phyloP scores from a whole-genome alignment of 2,113 vertebrate genomes.

The Perognathus longimembris region DNA sequence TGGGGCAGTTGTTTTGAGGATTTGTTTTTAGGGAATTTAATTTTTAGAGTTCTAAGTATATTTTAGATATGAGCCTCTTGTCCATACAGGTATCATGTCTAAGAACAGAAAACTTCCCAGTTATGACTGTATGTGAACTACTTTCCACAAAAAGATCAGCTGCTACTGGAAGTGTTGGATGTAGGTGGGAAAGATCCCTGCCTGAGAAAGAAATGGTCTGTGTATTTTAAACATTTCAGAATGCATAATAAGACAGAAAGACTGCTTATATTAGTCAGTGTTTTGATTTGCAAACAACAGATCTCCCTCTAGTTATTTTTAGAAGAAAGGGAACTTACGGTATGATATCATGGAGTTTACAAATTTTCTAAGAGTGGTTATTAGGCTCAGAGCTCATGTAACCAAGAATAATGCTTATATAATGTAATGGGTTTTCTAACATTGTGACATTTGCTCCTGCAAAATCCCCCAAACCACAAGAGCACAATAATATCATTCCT shows the following conservation, averaged over 20 bases:
- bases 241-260: constrained; percentile 34
- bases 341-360: background rate
- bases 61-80: too few species aligned
- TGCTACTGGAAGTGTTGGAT: background rate
- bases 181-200: background rate
- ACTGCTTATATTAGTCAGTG: background rate
- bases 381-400: background rate
- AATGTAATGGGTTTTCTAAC: too few species aligned
- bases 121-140: background rate
- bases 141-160: background rate
- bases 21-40: too few species aligned
- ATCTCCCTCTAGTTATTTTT: background rate
- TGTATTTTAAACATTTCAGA: constrained; percentile 31
- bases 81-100: too few species aligned
- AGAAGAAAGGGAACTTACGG: background rate
- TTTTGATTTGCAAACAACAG: constrained; percentile 11
- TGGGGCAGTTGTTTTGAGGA: too few species aligned
- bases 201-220: constrained; percentile 37
- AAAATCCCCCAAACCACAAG: background rate
- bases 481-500: background rate
- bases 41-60: too few species aligned
- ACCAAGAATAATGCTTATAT: background rate
- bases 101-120: background rate
- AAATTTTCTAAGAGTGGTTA: background rate
- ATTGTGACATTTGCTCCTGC: background rate